Percentiles rank a stretch among this genome's conserved stretches.
Conservation (phyloP, 2,113 vertebrate species). For the Hydrochoerus hydrochaeris region DNA sequence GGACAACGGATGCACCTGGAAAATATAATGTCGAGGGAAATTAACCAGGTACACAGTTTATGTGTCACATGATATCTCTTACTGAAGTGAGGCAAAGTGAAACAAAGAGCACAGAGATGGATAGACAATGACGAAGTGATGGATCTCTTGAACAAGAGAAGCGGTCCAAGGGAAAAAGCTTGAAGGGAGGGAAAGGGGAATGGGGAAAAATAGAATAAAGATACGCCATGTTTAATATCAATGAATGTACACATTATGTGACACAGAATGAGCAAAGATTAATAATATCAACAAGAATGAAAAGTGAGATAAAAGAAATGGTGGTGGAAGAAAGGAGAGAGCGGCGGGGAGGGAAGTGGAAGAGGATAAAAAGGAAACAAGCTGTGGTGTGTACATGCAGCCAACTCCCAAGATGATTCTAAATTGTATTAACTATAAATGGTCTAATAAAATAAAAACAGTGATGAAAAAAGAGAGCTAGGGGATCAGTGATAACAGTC, state of each 20-base stretch:
- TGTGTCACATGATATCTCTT: background rate
- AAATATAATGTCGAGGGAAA: background rate
- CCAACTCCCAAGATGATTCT: too few relatives aligned
- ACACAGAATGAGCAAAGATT: background rate
- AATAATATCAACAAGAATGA: background rate
- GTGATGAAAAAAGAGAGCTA: background rate
- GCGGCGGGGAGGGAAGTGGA: too few relatives aligned
- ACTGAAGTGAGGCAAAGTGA: background rate
- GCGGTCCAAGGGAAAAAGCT: background rate
- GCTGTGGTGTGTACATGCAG: background rate
- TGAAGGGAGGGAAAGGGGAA: background rate
- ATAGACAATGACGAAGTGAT: background rate
- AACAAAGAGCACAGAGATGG: background rate
- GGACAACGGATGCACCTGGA: background rate
- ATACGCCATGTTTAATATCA: background rate
- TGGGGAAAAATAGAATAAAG: background rate
- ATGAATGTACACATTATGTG: background rate
- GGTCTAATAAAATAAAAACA: too few relatives aligned
- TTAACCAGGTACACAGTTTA: background rate
- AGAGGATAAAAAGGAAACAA: too few relatives aligned
- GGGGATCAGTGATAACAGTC: background rate
- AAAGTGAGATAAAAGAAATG: background rate
- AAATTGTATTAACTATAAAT: too few relatives aligned
- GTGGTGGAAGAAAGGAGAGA: too few relatives aligned
- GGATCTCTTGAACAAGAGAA: background rate